These are phyloP conservation scores for Rhingia campestris DNA, from an alignment of 2,888 invertebrate species.

Conservation along the genomic window DNA sequence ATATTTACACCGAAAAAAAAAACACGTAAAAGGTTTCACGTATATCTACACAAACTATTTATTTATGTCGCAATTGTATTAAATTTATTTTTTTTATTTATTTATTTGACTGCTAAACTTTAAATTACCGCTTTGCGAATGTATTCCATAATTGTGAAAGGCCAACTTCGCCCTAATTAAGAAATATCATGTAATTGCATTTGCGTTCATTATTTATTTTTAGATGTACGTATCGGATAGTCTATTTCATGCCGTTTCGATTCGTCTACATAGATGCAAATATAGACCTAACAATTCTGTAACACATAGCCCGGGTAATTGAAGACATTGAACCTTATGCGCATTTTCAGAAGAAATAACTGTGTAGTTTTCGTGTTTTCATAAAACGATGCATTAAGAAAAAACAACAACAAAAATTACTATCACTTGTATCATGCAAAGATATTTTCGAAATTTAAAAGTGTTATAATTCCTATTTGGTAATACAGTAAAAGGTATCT, in stretches of 20 bases:
- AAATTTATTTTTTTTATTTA: not conserved
- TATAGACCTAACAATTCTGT: not conserved
- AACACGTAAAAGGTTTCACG: no score
- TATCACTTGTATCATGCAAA: constrained; percentile 1
- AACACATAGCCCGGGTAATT: constrained; percentile 12
- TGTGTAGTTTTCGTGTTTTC: constrained; percentile 10
- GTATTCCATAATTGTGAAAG: constrained; percentile 1
- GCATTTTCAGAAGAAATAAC: constrained; percentile 46
- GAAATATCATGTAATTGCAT: not conserved
- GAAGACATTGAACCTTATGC: constrained; percentile 60
- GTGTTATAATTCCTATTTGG: constrained; percentile 58
- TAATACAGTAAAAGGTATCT: constrained; percentile 75
- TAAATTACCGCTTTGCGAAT: not conserved
- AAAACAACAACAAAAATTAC: constrained; percentile 13
- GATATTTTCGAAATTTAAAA: constrained; percentile 22
- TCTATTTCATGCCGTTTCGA: constrained; percentile 17
- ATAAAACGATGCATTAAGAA: not conserved
- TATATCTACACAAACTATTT: no score
- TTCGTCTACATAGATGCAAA: not conserved
- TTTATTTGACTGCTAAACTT: not conserved
- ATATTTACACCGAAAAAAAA: no score
- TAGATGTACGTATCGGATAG: not conserved
- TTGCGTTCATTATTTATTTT: not conserved
- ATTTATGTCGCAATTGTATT: no score
- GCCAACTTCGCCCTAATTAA: not conserved